Evolutionary conservation across 23 tunicate species (phyloP).

Genomic region (Styela plicata): DNA sequence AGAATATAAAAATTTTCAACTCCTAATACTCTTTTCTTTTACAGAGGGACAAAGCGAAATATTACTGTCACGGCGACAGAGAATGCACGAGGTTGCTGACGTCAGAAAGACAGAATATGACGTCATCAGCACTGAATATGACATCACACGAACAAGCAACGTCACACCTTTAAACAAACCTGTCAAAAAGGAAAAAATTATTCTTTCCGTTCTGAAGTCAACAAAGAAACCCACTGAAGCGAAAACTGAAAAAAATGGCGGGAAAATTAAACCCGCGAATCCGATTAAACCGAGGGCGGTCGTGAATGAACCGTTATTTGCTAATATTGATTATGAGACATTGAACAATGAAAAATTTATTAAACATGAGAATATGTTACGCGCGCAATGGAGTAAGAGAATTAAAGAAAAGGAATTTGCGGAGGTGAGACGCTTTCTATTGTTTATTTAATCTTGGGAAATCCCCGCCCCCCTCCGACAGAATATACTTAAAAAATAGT

Average conservation of each 20-base stretch:
- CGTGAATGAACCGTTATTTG: background rate
- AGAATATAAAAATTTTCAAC: background rate
- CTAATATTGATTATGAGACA: background rate
- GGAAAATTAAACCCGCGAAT: background rate
- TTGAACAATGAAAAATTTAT: background rate
- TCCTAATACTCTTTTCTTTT: background rate
- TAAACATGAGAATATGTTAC: background rate
- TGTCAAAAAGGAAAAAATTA: background rate
- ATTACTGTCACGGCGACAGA: background rate
- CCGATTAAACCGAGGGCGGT: background rate
- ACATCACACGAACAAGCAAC: background rate
- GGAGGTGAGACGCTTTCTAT: too few species aligned
- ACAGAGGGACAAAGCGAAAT: background rate
- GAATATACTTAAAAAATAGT: too few species aligned
- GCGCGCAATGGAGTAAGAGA: slow-evolving; percentile 7
- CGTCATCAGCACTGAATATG: background rate
- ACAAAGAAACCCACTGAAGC: background rate
- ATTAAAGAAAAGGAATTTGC: slow-evolving; percentile 17
- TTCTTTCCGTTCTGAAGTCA: background rate
- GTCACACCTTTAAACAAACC: background rate
- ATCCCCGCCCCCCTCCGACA: too few species aligned
- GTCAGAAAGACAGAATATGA: background rate
- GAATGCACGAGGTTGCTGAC: background rate
- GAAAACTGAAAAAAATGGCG: background rate
- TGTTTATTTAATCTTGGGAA: too few species aligned